phyloP scores from a whole-genome alignment of 2,797 vertebrate species.

The Crax fasciolata region DNA sequence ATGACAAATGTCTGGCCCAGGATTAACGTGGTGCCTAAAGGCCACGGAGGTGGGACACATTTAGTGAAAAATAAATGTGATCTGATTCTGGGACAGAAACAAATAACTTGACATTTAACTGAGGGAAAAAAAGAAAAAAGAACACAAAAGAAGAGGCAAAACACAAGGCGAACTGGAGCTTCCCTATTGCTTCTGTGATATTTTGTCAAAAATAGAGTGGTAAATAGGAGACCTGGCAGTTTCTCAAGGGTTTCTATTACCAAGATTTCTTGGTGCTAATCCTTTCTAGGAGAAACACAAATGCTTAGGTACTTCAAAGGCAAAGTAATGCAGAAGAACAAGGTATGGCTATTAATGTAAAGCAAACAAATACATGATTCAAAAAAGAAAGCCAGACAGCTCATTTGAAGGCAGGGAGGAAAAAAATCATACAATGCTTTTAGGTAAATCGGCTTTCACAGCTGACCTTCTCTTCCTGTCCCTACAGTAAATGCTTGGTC shows the following conservation, averaged over 20 bases:
- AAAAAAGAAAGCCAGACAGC: not conserved
- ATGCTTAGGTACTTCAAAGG: not conserved
- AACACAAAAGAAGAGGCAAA: not conserved
- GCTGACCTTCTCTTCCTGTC: not conserved
- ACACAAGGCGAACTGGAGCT: not conserved
- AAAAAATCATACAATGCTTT: not conserved
- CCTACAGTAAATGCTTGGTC: not conserved
- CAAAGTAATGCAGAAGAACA: not conserved
- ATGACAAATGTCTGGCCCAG: not conserved
- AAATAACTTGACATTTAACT: not conserved
- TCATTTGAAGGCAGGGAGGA: not conserved
- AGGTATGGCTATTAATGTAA: slow-evolving; percentile 21
- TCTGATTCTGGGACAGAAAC: not conserved
- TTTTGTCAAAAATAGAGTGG: slow-evolving; percentile 26
- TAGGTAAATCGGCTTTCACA: not conserved
- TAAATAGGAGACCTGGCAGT: not conserved
- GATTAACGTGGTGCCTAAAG: not conserved
- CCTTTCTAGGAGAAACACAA: not conserved
- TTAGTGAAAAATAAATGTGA: not conserved
- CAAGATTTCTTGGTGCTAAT: not conserved
- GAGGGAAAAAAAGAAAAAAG: not conserved
- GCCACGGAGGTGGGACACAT: rapidly evolving
- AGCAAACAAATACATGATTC: slow-evolving; percentile 2
- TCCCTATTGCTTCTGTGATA: not conserved
- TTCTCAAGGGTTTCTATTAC: not conserved